Evolutionary conservation across 2,797 vertebrate species (phyloP).

Genomic region (Anabacerthia variegaticeps): DNA sequence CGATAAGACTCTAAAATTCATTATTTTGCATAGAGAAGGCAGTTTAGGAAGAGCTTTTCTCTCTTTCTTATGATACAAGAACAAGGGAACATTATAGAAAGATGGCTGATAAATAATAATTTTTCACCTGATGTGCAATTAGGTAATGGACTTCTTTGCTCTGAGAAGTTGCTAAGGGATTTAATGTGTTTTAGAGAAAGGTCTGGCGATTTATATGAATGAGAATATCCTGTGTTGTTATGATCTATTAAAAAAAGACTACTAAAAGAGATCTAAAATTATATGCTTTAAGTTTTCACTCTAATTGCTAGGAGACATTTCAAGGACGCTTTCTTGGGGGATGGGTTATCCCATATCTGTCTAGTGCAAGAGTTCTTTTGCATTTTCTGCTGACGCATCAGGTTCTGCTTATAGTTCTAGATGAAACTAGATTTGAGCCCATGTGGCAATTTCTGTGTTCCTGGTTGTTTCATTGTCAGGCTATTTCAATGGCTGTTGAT

Average conservation of each 20-base stretch:
- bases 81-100: neutral
- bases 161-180: neutral
- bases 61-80: neutral
- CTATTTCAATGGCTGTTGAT: constrained; percentile 13
- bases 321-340: neutral
- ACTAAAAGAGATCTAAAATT: neutral
- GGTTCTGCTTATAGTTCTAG: constrained; percentile 23
- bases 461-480: constrained; percentile 8
- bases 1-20: constrained; percentile 10
- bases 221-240: neutral
- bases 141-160: neutral
- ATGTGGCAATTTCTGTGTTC: constrained; percentile 29
- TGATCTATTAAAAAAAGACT: neutral
- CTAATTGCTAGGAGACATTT: constrained; percentile 8
- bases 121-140: constrained; percentile 13
- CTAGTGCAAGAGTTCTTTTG: neutral
- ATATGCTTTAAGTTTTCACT: neutral
- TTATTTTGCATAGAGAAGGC: constrained; percentile 39
- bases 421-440: constrained; percentile 25
- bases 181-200: neutral
- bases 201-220: neutral
- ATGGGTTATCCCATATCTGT: neutral
- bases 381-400: neutral
- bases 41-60: constrained; percentile 5
- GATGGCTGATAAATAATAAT: neutral